Evolutionary conservation across 1,140 invertebrate genomes (phyloP).

Genomic region (Ylistrum balloti): DNA sequence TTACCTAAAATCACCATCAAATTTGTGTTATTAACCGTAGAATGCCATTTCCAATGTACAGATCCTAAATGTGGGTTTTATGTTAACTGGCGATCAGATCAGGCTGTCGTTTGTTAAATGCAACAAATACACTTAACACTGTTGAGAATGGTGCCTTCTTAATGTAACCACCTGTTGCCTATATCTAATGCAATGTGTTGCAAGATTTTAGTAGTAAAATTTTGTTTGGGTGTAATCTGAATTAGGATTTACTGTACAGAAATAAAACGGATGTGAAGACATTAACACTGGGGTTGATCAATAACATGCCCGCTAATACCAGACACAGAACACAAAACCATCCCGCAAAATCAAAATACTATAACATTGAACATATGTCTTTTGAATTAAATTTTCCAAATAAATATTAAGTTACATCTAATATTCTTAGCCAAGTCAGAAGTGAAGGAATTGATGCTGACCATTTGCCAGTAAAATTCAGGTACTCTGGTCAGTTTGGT

Average conservation of each 20-base stretch:
- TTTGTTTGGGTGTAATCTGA: background rate
- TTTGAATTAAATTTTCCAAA: too few species aligned
- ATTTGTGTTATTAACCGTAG: background rate
- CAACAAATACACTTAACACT: background rate
- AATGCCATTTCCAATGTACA: background rate
- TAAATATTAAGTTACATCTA: too few species aligned
- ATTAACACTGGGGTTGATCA: too few species aligned
- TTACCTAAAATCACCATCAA: background rate
- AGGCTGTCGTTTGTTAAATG: background rate
- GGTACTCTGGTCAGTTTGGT: too few species aligned
- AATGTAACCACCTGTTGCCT: background rate
- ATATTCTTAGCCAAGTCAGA: too few species aligned
- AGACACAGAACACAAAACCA: too few species aligned
- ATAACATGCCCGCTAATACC: too few species aligned
- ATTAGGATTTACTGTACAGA: background rate
- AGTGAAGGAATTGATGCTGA: too few species aligned
- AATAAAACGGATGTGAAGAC: background rate
- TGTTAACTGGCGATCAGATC: background rate
- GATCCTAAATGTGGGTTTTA: background rate
- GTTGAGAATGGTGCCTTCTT: background rate
- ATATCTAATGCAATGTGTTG: background rate
- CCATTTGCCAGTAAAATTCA: too few species aligned
- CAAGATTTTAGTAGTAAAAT: background rate
- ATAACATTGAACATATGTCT: too few species aligned
- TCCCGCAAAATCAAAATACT: too few species aligned